phyloP scores from a whole-genome alignment of 1,140 invertebrate genomes.

The Musca domestica region DNA sequence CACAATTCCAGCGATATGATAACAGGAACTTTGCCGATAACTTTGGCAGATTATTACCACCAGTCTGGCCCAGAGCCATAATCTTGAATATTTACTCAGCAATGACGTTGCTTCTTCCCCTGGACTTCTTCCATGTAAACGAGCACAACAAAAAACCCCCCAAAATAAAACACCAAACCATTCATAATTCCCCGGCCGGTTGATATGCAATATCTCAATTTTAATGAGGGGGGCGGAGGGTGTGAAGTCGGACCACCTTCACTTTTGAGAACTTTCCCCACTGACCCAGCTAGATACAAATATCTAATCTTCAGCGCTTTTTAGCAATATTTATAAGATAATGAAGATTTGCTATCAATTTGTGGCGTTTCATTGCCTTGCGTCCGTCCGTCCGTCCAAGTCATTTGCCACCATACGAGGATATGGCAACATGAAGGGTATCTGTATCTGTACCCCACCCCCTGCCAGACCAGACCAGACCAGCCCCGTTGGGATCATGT shows the following conservation, averaged over 20 bases:
- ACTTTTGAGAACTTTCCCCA: neutral
- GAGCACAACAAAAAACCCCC: too few relatives aligned
- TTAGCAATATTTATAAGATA: slow-evolving; percentile 53
- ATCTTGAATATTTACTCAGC: slow-evolving; percentile 11
- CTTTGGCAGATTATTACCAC: neutral
- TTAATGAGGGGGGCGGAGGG: too few relatives aligned
- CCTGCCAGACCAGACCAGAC: too few relatives aligned
- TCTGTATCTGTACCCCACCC: too few relatives aligned
- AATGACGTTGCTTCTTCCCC: neutral
- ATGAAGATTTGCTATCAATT: slow-evolving; percentile 55
- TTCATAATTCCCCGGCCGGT: too few relatives aligned
- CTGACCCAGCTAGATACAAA: slow-evolving; percentile 54
- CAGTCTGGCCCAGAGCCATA: neutral
- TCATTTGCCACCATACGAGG: slow-evolving; percentile 27
- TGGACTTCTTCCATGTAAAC: too few relatives aligned
- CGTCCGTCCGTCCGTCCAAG: slow-evolving; percentile 5
- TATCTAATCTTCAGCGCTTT: slow-evolving; percentile 51
- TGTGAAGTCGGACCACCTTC: too few relatives aligned
- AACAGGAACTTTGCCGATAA: neutral
- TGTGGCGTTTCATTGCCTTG: slow-evolving; percentile 25
- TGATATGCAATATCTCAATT: too few relatives aligned
- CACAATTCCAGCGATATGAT: too few relatives aligned
- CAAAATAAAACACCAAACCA: too few relatives aligned
- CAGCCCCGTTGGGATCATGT: slow-evolving; percentile 8
- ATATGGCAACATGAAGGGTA: too few relatives aligned